Conservation (phyloP, 37 sponge, comb jelly and placozoan genomes). For the Tethya wilhelma region DNA sequence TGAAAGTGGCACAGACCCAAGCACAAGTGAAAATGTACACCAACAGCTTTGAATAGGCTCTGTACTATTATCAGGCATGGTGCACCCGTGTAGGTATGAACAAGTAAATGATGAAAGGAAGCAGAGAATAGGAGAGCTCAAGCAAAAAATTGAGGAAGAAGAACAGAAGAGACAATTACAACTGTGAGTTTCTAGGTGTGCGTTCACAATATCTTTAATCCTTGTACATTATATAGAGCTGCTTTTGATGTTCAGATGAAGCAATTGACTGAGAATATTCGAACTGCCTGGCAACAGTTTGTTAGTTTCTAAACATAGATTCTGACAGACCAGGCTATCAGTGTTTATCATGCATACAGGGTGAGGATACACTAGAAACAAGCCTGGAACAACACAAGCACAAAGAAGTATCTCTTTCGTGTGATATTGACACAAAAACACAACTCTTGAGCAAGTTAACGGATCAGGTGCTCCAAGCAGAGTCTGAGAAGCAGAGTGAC, state of each 20-base stretch:
- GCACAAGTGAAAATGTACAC: slow-evolving; percentile 29
- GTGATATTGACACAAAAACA: background rate
- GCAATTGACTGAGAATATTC: slow-evolving; percentile 31
- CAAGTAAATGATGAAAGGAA: slow-evolving; percentile 29
- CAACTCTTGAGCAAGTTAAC: background rate
- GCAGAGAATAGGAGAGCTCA: slow-evolving; percentile 25
- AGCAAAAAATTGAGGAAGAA: slow-evolving; percentile 15
- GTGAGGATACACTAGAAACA: background rate
- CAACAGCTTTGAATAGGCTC: background rate
- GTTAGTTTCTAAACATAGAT: slow-evolving; percentile 30
- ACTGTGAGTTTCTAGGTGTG: slow-evolving; percentile 8
- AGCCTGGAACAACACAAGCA: background rate
- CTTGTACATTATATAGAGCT: slow-evolving; percentile 13
- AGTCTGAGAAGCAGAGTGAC: background rate
- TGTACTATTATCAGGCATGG: background rate
- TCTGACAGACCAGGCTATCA: too few relatives aligned
- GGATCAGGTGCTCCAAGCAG: background rate
- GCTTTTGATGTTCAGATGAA: slow-evolving; percentile 38
- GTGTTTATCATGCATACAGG: slow-evolving; percentile 11
- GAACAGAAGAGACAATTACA: slow-evolving; percentile 2
- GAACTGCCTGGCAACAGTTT: slow-evolving; percentile 19
- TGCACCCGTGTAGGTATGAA: slow-evolving; percentile 20
- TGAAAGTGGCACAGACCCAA: slow-evolving; percentile 39
- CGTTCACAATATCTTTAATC: background rate
- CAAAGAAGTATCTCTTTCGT: background rate